phyloP scores from a whole-genome alignment of 2,888 invertebrate species.

The Limnephilus rhombicus region DNA sequence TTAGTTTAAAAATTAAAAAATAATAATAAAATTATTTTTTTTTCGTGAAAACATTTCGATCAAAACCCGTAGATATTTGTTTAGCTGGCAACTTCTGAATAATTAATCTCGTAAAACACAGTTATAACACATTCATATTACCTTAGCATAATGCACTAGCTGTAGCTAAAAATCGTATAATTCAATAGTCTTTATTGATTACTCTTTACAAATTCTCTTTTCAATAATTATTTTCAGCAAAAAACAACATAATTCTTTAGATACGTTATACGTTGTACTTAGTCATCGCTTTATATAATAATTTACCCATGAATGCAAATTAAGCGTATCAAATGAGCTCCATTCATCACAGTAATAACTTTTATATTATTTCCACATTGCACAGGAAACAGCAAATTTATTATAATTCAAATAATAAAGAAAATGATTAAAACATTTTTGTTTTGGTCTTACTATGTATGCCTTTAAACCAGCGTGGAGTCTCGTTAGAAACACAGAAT shows the following conservation, averaged over 20 bases:
- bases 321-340: not conserved
- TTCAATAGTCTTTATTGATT: not conserved
- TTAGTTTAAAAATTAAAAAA: too few species aligned
- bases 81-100: too few species aligned
- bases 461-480: not conserved
- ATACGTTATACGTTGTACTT: not conserved
- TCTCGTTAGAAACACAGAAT: not conserved
- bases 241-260: not conserved
- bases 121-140: not conserved
- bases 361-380: not conserved
- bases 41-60: too few species aligned
- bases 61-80: too few species aligned
- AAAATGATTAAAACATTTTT: not conserved
- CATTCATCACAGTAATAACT: constrained; percentile 13
- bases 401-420: constrained; percentile 10
- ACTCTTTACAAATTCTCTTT: not conserved
- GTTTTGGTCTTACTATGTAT: not conserved
- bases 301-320: constrained; percentile 13
- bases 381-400: constrained; percentile 18
- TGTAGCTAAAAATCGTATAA: not conserved
- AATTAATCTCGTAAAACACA: not conserved
- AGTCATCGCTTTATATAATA: not conserved
- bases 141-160: too few species aligned
- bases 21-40: too few species aligned
- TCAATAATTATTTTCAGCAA: not conserved